Conservation (phyloP, 1,140 invertebrate genomes). For the Geopemphigus sp. region DNA sequence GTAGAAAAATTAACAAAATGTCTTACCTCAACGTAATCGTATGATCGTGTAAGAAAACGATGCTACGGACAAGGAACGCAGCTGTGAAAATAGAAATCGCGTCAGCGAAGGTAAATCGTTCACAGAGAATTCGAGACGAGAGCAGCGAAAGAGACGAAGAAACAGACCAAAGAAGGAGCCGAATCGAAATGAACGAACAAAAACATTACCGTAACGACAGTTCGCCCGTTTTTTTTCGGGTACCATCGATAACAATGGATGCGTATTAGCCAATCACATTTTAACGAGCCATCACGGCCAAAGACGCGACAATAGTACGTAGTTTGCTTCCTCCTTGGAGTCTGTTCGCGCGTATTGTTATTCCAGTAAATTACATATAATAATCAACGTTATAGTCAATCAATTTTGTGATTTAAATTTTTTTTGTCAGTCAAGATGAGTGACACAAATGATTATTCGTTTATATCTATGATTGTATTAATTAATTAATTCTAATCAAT, state of each 20-base stretch:
- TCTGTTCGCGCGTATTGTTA: not conserved
- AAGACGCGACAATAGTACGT: not conserved
- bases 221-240: conserved; percentile 21
- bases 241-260: conserved; percentile 44
- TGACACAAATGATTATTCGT: no score
- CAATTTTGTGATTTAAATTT: no score
- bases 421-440: no score
- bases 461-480: no score
- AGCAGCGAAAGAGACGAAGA: not conserved
- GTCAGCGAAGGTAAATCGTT: not conserved
- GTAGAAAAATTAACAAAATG: not conserved
- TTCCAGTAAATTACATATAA: no score
- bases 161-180: not conserved
- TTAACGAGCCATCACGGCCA: not conserved
- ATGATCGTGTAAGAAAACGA: no score
- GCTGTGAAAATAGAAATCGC: not conserved
- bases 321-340: not conserved
- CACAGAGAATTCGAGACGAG: not conserved
- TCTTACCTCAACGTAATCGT: not conserved
- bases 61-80: not conserved
- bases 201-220: conserved; percentile 36
- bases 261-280: conserved; percentile 14
- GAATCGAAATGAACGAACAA: conserved; percentile 3
- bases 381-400: no score
- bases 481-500: no score